Evolutionary conservation across 2,888 invertebrate genomes (phyloP).

Genomic region (Tenthredo mesomela): DNA sequence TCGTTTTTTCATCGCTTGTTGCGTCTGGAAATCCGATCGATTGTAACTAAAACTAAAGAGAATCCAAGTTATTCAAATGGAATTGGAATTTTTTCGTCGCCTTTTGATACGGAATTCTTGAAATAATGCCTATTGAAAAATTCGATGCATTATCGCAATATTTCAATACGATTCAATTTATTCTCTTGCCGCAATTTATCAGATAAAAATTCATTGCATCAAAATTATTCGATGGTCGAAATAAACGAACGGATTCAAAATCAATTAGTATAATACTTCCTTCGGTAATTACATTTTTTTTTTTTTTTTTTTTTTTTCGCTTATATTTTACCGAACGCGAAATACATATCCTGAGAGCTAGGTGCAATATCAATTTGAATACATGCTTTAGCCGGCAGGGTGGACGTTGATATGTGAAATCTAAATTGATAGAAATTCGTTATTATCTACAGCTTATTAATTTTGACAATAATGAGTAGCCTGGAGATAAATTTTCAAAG

Average conservation of each 20-base stretch:
- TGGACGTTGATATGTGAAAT: background rate
- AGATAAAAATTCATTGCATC: background rate
- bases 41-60: background rate
- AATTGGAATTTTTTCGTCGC: background rate
- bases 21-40: background rate
- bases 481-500: background rate
- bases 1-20: conserved; percentile 6
- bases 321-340: background rate
- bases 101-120: background rate
- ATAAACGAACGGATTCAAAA: too few relatives aligned
- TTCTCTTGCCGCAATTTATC: background rate
- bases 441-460: background rate
- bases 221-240: background rate
- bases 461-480: background rate
- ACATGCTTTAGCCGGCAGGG: background rate
- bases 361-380: too few relatives aligned
- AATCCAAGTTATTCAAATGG: background rate
- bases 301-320: background rate
- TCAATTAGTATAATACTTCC: background rate
- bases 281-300: background rate
- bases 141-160: background rate
- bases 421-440: background rate
- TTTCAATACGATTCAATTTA: background rate
- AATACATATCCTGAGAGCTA: too few relatives aligned
- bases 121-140: background rate